phyloP scores from a whole-genome alignment of 37 sponge, comb jelly and placozoan species.

The Halichondria panicea region DNA sequence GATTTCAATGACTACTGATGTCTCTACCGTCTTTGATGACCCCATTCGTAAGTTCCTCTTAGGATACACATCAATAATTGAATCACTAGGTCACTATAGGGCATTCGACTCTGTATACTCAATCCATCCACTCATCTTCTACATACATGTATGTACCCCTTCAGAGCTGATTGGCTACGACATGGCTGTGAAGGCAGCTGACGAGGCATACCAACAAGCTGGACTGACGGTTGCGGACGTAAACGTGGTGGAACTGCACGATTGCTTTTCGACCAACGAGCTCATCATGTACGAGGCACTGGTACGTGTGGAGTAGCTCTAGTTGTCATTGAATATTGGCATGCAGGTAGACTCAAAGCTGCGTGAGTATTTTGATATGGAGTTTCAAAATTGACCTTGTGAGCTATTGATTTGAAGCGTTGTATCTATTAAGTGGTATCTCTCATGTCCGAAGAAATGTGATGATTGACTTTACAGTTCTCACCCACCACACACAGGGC shows the following conservation, averaged over 20 bases:
- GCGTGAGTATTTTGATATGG: no score
- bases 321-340: no score
- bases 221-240: slow-evolving; percentile 43
- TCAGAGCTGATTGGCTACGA: slow-evolving; percentile 58
- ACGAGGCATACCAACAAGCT: slow-evolving; percentile 45
- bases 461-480: no score
- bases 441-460: no score
- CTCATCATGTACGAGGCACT: slow-evolving; percentile 76
- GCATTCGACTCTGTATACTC: background rate
- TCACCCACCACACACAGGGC: no score
- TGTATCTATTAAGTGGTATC: no score
- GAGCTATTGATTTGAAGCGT: no score
- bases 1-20: slow-evolving; percentile 67
- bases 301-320: no score
- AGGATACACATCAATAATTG: background rate
- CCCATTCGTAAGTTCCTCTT: slow-evolving; percentile 35
- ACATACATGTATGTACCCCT: background rate
- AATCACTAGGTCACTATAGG: background rate
- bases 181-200: slow-evolving; percentile 65
- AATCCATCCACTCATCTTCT: background rate
- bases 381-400: no score
- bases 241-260: slow-evolving; percentile 74
- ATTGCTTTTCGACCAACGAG: slow-evolving; percentile 82
- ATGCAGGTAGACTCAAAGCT: no score
- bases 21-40: slow-evolving; percentile 48